Percentiles rank a stretch among this genome's conserved stretches.
phyloP scores from a whole-genome alignment of 2,797 vertebrate species.

The Dendrocincla fuliginosa region DNA sequence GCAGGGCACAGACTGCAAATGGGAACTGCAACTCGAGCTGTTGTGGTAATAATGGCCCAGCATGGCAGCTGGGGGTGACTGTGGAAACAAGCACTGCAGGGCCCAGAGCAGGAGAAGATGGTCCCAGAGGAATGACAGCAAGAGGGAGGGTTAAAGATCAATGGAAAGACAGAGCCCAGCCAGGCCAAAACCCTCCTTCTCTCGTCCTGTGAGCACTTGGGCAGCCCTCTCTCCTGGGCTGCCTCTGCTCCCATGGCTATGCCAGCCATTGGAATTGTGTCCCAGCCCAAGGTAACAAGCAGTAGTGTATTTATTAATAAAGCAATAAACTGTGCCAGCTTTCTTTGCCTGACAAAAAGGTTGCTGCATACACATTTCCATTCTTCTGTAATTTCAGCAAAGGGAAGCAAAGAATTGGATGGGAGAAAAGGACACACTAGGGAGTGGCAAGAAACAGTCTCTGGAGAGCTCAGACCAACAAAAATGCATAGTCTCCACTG shows the following conservation, averaged over 20 bases:
- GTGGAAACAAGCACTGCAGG: neutral
- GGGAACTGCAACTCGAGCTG: neutral
- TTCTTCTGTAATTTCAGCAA: constrained; percentile 66
- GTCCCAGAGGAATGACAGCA: neutral
- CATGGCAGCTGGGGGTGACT: neutral
- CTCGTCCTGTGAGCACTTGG: neutral
- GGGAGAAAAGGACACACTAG: neutral
- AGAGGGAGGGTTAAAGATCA: neutral
- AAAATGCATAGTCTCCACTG: constrained; percentile 73
- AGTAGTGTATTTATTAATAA: neutral
- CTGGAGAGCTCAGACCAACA: constrained; percentile 66
- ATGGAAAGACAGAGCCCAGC: neutral
- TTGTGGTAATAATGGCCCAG: neutral
- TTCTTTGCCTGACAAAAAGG: neutral
- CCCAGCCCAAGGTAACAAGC: neutral
- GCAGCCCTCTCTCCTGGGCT: neutral
- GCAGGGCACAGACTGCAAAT: fast-evolving
- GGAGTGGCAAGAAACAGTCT: constrained; percentile 30
- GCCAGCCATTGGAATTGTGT: neutral
- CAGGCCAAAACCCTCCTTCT: neutral
- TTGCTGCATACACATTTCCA: constrained; percentile 45
- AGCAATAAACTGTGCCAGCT: neutral
- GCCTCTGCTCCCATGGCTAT: neutral
- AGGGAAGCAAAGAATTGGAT: neutral
- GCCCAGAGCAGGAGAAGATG: neutral